Base-by-base conservation (phyloP, 1,140 invertebrate genomes). In the Elymnias hypermnestra region DNA sequence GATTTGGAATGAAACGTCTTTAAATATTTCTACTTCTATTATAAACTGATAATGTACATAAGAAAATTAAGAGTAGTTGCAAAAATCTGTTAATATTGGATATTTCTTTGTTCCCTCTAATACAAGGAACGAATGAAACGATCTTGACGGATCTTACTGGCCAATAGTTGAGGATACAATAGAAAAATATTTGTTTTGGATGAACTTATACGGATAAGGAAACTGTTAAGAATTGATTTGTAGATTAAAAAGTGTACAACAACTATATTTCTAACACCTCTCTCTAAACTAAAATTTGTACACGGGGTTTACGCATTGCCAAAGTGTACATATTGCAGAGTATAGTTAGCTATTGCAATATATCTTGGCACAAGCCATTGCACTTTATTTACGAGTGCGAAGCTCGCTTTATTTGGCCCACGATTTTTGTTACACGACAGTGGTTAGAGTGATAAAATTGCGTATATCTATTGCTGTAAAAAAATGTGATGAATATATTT, bases 351-450 rank as follows among this genome's bases (percentile, higher is more conserved):
- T 41, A 31, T 37, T 17, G 40, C 36, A 37, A 50, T 62, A 61
- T 57, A 65, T 33, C 62, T 62, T 31, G 43, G 19, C 38, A 54
- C 55, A 40, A 55, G 26, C 61, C 54, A 61, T 57, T 64, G 57
- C 54, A 42, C 54, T 51, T 42, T 53, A 55, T 50, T 57, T 53
- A 62, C 51, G 52, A 44, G 28, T 26, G 42, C 25, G 49, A 45
- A 44, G 38, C 36, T 53, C 40, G 28, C 41, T 55, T 53, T 63
- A 57, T 55, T 63, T 52, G 35, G 45, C 18, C 48, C 28, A 43
- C 37, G 40, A 40, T 52, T 62, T 58, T 50, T 54, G 55, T 57
- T 48, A 50, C 40, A 37, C 40, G 12, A 18, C 36, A 43, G 35
- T 37, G 40, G 33, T 43, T 43, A 29, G 15, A 12, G 12, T 7